phyloP scores from a whole-genome alignment of 2,113 vertebrate species.

The Vulpes vulpes region DNA sequence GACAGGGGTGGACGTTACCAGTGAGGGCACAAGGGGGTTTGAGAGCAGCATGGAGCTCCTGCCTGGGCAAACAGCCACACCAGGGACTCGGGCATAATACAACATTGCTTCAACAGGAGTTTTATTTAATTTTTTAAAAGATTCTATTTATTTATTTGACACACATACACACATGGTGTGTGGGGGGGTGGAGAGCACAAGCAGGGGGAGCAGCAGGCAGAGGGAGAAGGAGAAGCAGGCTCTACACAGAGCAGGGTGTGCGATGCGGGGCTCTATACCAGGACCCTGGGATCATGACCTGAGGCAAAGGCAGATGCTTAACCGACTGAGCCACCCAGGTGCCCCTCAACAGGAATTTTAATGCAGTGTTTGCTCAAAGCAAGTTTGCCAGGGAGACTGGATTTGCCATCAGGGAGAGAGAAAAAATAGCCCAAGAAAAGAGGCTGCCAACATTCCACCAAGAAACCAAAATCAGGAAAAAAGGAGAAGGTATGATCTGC shows the following conservation, averaged over 20 bases:
- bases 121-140: constrained; percentile 48
- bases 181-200: no score
- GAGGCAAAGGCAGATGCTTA: no score
- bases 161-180: no score
- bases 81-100: neutral
- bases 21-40: neutral
- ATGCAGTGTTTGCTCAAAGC: constrained; percentile 53
- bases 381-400: constrained; percentile 53
- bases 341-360: constrained; percentile 18
- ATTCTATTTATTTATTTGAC: no score
- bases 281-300: no score
- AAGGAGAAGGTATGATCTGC: neutral
- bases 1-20: rapidly evolving
- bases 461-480: constrained; percentile 56
- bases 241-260: no score
- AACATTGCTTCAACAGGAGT: constrained; percentile 51
- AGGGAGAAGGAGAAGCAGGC: no score
- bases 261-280: no score
- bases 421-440: constrained; percentile 61
- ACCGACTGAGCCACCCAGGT: no score
- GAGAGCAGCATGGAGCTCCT: neutral
- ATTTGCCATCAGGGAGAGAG: constrained; percentile 68
- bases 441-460: constrained; percentile 74
- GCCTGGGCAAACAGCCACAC: neutral
- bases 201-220: no score